Base-by-base conservation (phyloP, 2,888 invertebrate species). In the Tenodera sinensis region DNA sequence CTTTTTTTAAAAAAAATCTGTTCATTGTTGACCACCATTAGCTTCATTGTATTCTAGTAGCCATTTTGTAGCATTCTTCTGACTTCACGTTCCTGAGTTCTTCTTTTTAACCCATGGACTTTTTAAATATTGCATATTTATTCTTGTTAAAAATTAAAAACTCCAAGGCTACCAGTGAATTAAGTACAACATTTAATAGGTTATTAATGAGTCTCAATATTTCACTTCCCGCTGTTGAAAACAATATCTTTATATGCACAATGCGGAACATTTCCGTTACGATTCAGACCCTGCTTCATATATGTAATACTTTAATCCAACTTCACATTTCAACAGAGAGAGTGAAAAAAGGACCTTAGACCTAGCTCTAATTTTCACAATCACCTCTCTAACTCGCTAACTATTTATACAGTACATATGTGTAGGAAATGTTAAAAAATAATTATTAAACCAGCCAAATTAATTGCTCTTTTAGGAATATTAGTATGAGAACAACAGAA, bases 121-220 rank as follows among this genome's bases (percentile, higher is more conserved):
- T 86, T 30, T 85, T 83, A 88, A 81, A 88, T 87, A 84, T 84
- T 88, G 83, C 83, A 88, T 88, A 89, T 89, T 85, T 85, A 82
- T 88, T 86, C 81, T 88, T 89, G 54, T 88, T 88, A n/a, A 89
- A 88, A 89, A 83, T 83, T 84, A 84, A 86, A 89, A 90, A 88
- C 88, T 88, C 88, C 88, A 90, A 89, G 88, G 88, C 89, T 90
- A 90, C 88, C 83, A 83, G 89, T 87, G 84, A 82, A 83, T 89
- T 87, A 89, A 89, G 89, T 89, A 89, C 89, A 87, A 83, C 87
- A 89, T 28, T 87, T 82, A 89, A 86, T 83, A 85, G 86, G 84
- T 87, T 87, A 83, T 28, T 87, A 42, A 87, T 30, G 82, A 82
- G 85, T 88, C 47, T 83, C 86, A 28, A 28, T 25, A 25, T 87